These are phyloP conservation scores for Linnaemya vulpina DNA, from an alignment of 2,888 invertebrate species.

Conservation along the genomic window DNA sequence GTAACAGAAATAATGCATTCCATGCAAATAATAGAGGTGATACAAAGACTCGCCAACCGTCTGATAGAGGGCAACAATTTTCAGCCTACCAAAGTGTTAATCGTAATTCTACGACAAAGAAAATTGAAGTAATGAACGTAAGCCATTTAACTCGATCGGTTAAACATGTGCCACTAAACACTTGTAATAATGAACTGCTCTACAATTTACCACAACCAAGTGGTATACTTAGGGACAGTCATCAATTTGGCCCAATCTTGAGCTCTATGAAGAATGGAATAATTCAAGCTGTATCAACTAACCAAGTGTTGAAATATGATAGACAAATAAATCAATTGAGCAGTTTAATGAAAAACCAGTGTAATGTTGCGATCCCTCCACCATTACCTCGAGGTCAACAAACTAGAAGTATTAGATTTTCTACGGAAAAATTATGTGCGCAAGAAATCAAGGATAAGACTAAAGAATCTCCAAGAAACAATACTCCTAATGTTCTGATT, in stretches of 20 bases:
- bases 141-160: not conserved
- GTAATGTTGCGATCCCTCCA: not conserved
- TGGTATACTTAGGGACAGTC: slow-evolving; percentile 17
- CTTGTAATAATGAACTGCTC: not conserved
- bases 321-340: slow-evolving; percentile 23
- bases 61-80: slow-evolving; percentile 13
- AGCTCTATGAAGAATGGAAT: not conserved
- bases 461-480: not conserved
- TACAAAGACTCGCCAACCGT: not conserved
- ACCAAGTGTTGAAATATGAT: not conserved
- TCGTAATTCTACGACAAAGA: slow-evolving; percentile 35
- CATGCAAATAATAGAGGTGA: slow-evolving; percentile 27
- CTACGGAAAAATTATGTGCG: not conserved
- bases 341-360: slow-evolving; percentile 28
- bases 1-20: not conserved
- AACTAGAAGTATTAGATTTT: slow-evolving; percentile 28
- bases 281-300: not conserved
- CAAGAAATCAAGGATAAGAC: not conserved
- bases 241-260: not conserved
- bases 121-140: not conserved
- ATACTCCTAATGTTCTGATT: not conserved
- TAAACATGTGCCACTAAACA: not conserved
- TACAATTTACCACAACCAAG: slow-evolving; percentile 56
- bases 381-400: slow-evolving; percentile 12
- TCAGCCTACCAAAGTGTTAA: slow-evolving; percentile 49